These are phyloP conservation scores for Pandemis corylana DNA, from an alignment of 2,888 invertebrate species.

Conservation along the genomic window DNA sequence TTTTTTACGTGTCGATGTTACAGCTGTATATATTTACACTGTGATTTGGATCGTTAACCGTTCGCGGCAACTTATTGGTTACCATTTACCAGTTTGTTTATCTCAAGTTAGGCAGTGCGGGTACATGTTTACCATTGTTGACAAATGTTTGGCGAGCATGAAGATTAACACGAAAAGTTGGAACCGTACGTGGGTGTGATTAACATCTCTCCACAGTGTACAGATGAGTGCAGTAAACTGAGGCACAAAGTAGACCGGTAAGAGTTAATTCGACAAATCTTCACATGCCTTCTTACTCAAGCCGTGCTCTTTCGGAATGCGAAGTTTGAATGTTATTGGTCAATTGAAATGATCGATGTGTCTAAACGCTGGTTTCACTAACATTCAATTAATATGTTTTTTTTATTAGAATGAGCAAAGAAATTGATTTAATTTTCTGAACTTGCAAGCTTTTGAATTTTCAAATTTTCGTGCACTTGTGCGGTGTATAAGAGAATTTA, in stretches of 20 bases:
- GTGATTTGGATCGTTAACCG: neutral
- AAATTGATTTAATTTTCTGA: too few relatives aligned
- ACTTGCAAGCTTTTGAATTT: too few relatives aligned
- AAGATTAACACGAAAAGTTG: constrained; percentile 30
- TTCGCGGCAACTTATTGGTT: neutral
- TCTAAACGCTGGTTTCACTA: too few relatives aligned
- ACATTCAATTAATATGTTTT: too few relatives aligned
- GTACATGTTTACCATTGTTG: constrained; percentile 12
- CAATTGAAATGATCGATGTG: too few relatives aligned
- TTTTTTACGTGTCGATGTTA: too few relatives aligned
- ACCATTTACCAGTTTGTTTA: constrained; percentile 1
- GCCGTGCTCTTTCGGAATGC: too few relatives aligned
- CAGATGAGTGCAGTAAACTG: neutral
- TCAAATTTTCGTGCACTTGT: too few relatives aligned
- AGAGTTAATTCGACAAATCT: neutral
- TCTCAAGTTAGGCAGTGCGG: neutral
- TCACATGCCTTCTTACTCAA: too few relatives aligned
- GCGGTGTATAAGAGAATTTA: too few relatives aligned
- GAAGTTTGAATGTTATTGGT: too few relatives aligned
- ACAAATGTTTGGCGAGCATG: constrained; percentile 5
- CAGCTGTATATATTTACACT: neutral
- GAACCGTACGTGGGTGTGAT: constrained; percentile 19
- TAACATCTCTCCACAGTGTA: constrained; percentile 6
- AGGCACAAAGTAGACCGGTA: neutral
- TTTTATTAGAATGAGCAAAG: too few relatives aligned